Base-by-base conservation (phyloP, 2,888 invertebrate species). In the Junonia oenone region DNA sequence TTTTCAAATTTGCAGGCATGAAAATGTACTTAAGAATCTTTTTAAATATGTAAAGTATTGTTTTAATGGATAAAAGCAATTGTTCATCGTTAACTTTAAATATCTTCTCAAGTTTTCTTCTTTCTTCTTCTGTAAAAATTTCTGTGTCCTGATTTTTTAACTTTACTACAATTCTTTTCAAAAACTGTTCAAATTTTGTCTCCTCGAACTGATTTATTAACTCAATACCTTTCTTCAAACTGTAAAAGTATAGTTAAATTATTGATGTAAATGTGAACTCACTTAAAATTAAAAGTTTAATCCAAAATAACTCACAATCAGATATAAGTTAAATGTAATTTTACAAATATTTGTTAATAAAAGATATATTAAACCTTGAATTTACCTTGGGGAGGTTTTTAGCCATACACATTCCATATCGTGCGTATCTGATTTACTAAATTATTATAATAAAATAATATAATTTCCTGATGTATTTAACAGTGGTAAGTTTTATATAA, bases 71-170 rank as follows among this genome's bases (percentile, higher is more conserved):
- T 51, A 88, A 55, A 1, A 71, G 58, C 49, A 89, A 68, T 48
- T 64, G 73, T 35, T 81, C 82, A 63, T 78, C 74, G 55, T 76
- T 73, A 29, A 82, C 63, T 61, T 79, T 74, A 65, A 89, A 88
- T 69, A 90, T 81, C 65, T 74, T 81, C 55, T 75, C 71, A 15
- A 90, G 73, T 64, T 89, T 90, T 33, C 66, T 66, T 61, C 61
- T 73, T 68, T 90, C 89, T 29, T 83, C 83, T 46, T 73, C 75
- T 45, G 78, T 85, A 61, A 90, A 90, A 68, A 88, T 78, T 68
- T 87, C 86, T 38, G 65, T 50, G 37, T 78, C 78, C 61, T 82
- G 75, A 45, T 71, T 63, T 67, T 76, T 84, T 49, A 85, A 58
- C 68, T 86, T 89, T 2, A 72, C 58, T 15, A 82, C 71, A 57